These are phyloP conservation scores for Meles meles DNA, from an alignment of 2,113 vertebrate genomes.

Conservation along the genomic window DNA sequence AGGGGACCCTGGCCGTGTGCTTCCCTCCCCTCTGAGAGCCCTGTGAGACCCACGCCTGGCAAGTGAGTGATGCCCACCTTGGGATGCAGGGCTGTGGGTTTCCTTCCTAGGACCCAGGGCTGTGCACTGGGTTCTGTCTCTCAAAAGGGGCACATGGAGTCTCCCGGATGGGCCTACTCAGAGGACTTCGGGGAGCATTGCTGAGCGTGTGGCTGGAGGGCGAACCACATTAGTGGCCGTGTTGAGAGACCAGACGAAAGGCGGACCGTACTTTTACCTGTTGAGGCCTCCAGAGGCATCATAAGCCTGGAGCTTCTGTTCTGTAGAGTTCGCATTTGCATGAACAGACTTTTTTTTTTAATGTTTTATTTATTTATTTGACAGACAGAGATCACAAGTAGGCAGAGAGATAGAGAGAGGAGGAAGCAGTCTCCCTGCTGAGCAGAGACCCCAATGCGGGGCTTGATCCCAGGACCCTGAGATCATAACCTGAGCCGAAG, in stretches of 20 bases:
- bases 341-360: not conserved
- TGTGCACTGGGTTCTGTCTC: fast-evolving
- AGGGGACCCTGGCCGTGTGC: not conserved
- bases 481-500: no score
- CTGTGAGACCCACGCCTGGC: not conserved
- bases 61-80: fast-evolving
- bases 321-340: not conserved
- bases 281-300: not conserved
- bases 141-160: not conserved
- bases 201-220: not conserved
- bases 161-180: not conserved
- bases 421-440: no score
- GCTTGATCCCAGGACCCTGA: no score
- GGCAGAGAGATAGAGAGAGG: no score
- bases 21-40: fast-evolving
- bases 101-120: fast-evolving
- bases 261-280: not conserved
- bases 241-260: not conserved
- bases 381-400: no score
- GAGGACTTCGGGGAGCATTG: not conserved
- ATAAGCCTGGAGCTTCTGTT: not conserved
- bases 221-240: not conserved
- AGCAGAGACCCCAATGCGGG: no score
- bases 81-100: fast-evolving
- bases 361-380: no score